These are phyloP conservation scores for Lagorchestes hirsutus DNA, from an alignment of 2,797 vertebrate genomes.

Conservation along the genomic window DNA sequence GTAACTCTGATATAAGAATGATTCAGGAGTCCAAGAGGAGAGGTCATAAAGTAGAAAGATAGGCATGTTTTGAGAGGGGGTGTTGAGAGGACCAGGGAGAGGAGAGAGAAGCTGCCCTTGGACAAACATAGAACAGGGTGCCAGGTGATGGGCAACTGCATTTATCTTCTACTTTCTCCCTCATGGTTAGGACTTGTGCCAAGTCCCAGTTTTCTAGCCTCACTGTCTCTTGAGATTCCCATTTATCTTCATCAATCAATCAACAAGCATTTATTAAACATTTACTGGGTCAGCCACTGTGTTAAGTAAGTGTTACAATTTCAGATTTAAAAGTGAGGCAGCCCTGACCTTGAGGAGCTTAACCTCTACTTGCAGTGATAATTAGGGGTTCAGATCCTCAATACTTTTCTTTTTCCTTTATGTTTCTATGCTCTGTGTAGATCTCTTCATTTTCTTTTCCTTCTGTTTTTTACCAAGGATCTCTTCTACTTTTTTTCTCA, in stretches of 20 bases:
- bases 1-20: background rate
- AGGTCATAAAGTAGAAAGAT: background rate
- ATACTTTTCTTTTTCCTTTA: background rate
- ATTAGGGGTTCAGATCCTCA: background rate
- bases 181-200: slow-evolving; percentile 21
- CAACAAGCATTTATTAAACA: background rate
- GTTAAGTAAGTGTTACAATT: background rate
- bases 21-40: background rate
- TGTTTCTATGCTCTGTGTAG: background rate
- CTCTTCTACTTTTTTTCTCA: background rate
- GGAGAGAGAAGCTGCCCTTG: background rate
- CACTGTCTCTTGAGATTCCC: background rate
- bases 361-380: background rate
- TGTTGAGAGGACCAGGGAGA: background rate
- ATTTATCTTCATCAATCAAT: slow-evolving; percentile 10
- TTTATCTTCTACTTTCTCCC: background rate
- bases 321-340: background rate
- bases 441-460: background rate
- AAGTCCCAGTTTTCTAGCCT: background rate
- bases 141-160: background rate
- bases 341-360: background rate
- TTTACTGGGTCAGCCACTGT: background rate
- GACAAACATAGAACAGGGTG: background rate
- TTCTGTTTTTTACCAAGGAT: background rate
- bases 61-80: background rate